Conservation (phyloP, 2,888 invertebrate genomes). For the Anagyrus pseudococci region DNA sequence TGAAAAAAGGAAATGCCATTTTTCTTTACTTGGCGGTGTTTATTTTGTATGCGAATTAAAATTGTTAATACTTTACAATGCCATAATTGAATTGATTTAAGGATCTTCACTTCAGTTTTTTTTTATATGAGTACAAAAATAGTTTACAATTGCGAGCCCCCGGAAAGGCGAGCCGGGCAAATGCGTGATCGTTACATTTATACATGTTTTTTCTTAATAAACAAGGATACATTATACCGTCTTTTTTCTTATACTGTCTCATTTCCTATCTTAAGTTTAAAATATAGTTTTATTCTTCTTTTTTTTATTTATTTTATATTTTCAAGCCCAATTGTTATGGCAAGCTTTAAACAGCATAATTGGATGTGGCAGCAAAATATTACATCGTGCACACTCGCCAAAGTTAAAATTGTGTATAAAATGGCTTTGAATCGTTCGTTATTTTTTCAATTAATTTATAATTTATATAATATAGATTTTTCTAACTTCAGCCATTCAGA, state of each 20-base stretch:
- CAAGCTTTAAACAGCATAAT: constrained; percentile 32
- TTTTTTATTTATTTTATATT: constrained; percentile 20
- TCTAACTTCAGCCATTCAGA: constrained; percentile 16
- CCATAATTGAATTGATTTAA: constrained; percentile 37
- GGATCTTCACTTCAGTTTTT: constrained; percentile 28
- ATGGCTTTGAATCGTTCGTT: constrained; percentile 21
- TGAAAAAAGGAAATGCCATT: constrained; percentile 12
- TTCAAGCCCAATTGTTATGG: constrained; percentile 20
- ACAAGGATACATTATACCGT: constrained; percentile 38
- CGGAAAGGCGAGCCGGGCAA: constrained; percentile 18
- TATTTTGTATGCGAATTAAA: constrained; percentile 33
- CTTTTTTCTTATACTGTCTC: constrained; percentile 29
- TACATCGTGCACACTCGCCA: constrained; percentile 32
- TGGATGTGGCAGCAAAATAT: constrained; percentile 25
- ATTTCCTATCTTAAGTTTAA: constrained; percentile 31
- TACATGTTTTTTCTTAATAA: constrained; percentile 40
- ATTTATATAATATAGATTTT: constrained; percentile 21
- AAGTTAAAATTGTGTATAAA: constrained; percentile 34
- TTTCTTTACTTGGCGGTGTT: constrained; percentile 34
- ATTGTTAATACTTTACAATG: constrained; percentile 37
- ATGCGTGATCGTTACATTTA: constrained; percentile 40
- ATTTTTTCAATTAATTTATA: constrained; percentile 14
- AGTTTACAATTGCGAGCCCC: constrained; percentile 35
- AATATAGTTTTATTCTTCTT: constrained; percentile 28
- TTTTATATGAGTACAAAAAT: constrained; percentile 40